phyloP scores from a whole-genome alignment of 1,140 invertebrate species.

The Cyclargus thomasi region DNA sequence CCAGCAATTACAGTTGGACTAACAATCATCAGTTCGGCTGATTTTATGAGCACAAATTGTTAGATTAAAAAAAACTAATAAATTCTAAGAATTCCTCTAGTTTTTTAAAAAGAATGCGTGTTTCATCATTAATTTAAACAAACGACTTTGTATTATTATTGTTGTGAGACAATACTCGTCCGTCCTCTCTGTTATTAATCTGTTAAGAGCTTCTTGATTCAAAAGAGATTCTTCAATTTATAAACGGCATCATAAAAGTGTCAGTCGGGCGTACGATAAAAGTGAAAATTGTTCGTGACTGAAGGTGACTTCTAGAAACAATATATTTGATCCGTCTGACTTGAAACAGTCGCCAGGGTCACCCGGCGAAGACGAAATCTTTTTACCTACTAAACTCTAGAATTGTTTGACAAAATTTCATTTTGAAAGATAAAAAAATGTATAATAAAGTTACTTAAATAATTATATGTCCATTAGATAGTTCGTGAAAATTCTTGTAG shows the following conservation, averaged over 20 bases:
- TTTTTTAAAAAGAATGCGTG: background rate
- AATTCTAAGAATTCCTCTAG: background rate
- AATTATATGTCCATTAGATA: no score
- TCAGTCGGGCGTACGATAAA: background rate
- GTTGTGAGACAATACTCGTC: background rate
- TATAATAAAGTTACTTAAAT: no score
- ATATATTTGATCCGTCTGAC: background rate
- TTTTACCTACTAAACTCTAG: no score
- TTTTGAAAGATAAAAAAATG: no score
- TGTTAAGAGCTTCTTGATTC: background rate
- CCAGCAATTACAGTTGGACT: constrained; percentile 14
- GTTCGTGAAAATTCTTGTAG: no score
- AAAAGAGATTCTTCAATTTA: background rate
- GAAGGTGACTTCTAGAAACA: background rate
- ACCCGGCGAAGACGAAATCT: no score
- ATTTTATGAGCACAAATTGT: no score
- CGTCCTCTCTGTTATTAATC: background rate
- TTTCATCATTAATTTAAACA: no score
- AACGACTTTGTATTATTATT: background rate
- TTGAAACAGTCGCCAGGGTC: background rate
- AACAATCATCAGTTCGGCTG: background rate
- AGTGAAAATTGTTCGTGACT: background rate
- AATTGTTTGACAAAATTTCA: no score
- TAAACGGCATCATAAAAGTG: background rate
- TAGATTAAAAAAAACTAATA: no score